Conservation (phyloP, 2,888 invertebrate genomes). For the Lathronympha strigana region DNA sequence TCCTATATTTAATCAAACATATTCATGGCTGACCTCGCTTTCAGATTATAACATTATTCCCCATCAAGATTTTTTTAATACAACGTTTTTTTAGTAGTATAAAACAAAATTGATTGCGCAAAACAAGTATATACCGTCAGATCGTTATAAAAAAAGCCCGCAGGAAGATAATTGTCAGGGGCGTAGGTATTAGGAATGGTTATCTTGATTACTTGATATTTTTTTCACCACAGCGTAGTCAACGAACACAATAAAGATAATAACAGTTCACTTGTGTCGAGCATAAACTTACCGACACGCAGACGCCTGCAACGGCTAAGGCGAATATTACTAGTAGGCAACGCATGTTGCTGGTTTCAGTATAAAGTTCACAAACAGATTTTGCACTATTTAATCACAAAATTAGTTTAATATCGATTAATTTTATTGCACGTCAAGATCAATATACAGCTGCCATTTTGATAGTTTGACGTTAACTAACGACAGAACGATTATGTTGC, state of each 20-base stretch:
- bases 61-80: too few species aligned
- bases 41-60: too few species aligned
- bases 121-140: too few species aligned
- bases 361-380: not conserved
- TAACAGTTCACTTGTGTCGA: slow-evolving; percentile 19
- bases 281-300: slow-evolving; percentile 54
- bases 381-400: not conserved
- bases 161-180: too few species aligned
- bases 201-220: slow-evolving; percentile 6
- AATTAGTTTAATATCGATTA: not conserved
- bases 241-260: slow-evolving; percentile 13
- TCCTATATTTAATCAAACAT: too few species aligned
- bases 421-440: not conserved
- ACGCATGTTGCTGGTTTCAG: slow-evolving; percentile 48
- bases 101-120: too few species aligned
- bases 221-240: not conserved
- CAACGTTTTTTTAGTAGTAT: too few species aligned
- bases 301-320: slow-evolving; percentile 49
- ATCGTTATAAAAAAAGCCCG: too few species aligned
- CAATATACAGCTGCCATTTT: slow-evolving; percentile 35
- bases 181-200: too few species aligned
- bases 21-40: too few species aligned
- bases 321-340: slow-evolving; percentile 49
- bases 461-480: not conserved
- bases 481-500: slow-evolving; percentile 8